phyloP scores from a whole-genome alignment of 2,113 vertebrate genomes.

The Nerophis ophidion region DNA sequence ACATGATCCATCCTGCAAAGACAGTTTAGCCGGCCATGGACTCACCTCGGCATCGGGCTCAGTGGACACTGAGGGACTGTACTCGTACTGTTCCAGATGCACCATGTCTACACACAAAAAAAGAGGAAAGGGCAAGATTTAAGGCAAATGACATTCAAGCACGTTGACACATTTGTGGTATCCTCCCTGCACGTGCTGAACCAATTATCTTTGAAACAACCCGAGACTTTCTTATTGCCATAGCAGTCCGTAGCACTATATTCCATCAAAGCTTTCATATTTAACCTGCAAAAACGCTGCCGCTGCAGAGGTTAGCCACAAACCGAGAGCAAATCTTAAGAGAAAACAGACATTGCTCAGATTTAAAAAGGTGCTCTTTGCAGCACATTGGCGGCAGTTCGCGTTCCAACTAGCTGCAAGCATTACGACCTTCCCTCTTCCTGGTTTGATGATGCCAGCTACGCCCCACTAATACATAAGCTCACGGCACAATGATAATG shows the following conservation, averaged over 20 bases:
- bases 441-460: too few relatives aligned
- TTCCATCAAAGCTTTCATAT: not conserved
- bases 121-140: not conserved
- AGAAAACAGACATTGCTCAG: not conserved
- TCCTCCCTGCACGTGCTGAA: not conserved
- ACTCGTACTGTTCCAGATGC: conserved; percentile 82
- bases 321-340: not conserved
- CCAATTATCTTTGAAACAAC: not conserved
- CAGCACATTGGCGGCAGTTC: too few relatives aligned
- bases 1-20: too few relatives aligned
- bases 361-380: too few relatives aligned
- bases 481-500: too few relatives aligned
- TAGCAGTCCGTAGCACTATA: not conserved
- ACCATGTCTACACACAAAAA: conserved; percentile 76
- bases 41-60: conserved; percentile 76
- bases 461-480: too few relatives aligned
- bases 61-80: conserved; percentile 65
- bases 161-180: not conserved
- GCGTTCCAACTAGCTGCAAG: too few relatives aligned
- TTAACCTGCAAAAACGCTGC: not conserved
- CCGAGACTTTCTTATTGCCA: conserved; percentile 6
- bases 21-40: not conserved
- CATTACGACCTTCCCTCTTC: too few relatives aligned
- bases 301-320: not conserved
- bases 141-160: not conserved